Evolutionary conservation across 2,888 invertebrate species (phyloP), one percentile per base, ranked within the genome.

Genomic region (Lepeophtheirus nordmannii): DNA sequence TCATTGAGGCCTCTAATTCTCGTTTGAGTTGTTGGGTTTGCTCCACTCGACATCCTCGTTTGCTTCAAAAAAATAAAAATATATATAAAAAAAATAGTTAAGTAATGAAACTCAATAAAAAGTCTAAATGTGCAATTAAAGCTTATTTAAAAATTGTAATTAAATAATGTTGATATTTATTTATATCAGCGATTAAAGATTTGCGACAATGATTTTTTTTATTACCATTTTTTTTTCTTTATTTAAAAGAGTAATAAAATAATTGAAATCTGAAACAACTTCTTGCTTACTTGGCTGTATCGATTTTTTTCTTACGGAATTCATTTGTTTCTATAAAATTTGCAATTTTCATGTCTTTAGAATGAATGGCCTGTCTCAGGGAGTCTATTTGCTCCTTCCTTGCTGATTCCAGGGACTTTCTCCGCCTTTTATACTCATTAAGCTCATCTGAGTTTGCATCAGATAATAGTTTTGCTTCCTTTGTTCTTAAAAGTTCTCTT

Each of bases 1-100:
- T 17, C 60, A 60, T 60, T 60, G 30, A 17, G 60, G 17, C 22
- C 23, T 60, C 60, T 17, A 60, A 38, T 38, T 60, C 60, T 17
- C 37, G 38, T 37, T 14, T 22, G 30, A 60, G 38, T 22, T 8
- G 22, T 17, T 38, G 60, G 38, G 38, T 38, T 60, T 37, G 30
- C 38, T 60, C 60, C 10, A 17, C 2, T 17, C 38, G 7, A 8
- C 7, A 8, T 30, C 38, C 60, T 17, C 60, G 22, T 17, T 22
- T 30, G 30, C 7, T 10, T 38, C 23, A n/a, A 30, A 30, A 60
- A 37, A 14, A 60, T 23, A 23, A 23, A 22, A 30, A 58, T 5
- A 14, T 5, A 58, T 14, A 58, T 58, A 58, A 58, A n/a, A n/a
- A n/a, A n/a, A n/a, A 30, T 5, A 30, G 30, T 7, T 5, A 30